phyloP scores from a whole-genome alignment of 2,113 vertebrate genomes.

The Rhynchopsitta pachyrhyncha region DNA sequence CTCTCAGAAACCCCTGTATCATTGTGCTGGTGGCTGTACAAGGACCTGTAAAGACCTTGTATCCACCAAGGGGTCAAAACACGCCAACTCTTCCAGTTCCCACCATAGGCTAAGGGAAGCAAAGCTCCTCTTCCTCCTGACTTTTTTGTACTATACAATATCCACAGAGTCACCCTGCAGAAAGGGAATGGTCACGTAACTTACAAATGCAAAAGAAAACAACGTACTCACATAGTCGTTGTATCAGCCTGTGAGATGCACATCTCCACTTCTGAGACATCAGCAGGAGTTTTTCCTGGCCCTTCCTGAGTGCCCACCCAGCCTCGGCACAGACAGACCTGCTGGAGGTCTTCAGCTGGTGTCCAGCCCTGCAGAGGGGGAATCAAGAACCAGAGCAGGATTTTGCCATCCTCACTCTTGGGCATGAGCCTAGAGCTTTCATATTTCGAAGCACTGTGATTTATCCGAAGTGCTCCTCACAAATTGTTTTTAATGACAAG shows the following conservation, averaged over 20 bases:
- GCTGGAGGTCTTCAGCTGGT: not conserved
- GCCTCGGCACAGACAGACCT: not conserved
- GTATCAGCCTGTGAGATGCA: not conserved
- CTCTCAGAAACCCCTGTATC: not conserved
- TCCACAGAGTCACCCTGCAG: not conserved
- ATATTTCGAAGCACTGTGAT: not conserved
- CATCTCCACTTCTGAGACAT: not conserved
- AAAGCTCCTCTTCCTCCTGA: not conserved
- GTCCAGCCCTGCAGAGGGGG: not conserved
- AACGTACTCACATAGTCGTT: not conserved
- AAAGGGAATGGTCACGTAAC: fast-evolving
- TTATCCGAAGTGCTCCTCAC: not conserved
- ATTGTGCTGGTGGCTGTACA: not conserved
- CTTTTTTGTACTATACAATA: not conserved
- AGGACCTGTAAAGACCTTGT: not conserved
- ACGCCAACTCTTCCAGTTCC: not conserved
- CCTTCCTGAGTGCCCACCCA: not conserved
- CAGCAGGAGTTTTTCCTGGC: not conserved
- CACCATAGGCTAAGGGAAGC: not conserved
- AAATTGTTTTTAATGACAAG: not conserved
- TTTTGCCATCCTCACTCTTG: not conserved
- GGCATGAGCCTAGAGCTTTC: not conserved
- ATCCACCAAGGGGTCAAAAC: not conserved
- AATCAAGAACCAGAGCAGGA: not conserved
- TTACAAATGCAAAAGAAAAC: not conserved